Evolutionary conservation across 2,113 vertebrate species (phyloP), one percentile per base, ranked within the genome.

Genomic region (Eclectus roratus): DNA sequence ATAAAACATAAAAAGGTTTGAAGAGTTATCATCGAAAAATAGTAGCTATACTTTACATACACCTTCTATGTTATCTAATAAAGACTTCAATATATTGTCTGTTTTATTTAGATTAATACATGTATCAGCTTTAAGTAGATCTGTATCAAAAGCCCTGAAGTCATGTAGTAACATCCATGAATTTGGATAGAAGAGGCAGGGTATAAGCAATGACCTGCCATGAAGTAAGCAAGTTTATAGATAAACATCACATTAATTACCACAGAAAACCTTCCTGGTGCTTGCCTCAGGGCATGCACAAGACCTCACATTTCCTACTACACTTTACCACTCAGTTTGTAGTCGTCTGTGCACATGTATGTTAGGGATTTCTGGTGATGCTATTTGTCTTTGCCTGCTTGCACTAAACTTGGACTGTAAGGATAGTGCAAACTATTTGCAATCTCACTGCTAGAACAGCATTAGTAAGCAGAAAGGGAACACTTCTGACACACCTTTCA

Each of bases 311-410:
- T 58, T 72, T 85, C 27, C 49, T 55, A 3, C 10, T 44, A 14
- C 4, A 9, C 4, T 46, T 77, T 33, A 31, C 21, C 17, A 13
- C 14, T 31, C 58, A 47, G 15, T 41, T 37, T 70, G 35, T 37
- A 43, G 18, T 61, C 3, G 18, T 33, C 24, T 2, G 0, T 0
- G 0, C 11, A 33, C 14, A 8, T 10, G 20, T 0, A 0, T 10
- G 9, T 7, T 66, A 19, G 17, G 27, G 12, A 25, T 23, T 13
- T 3, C 1, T 60, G 27, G 17, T 49, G 33, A 23, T 31, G 55
- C 13, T 41, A 18, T 41, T 68, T 2, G 1, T 12, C 23, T 64
- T 88, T 88, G 13, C 39, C 46, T 44, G 20, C 20, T 55, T 89
- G 35, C 49, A 25, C 18, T 56, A 15, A 80, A 69, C 23, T n/a